Base-by-base conservation (phyloP, 30 jellyfish, hydroid and myxozoan genomes). In the Aurelia aurita region DNA sequence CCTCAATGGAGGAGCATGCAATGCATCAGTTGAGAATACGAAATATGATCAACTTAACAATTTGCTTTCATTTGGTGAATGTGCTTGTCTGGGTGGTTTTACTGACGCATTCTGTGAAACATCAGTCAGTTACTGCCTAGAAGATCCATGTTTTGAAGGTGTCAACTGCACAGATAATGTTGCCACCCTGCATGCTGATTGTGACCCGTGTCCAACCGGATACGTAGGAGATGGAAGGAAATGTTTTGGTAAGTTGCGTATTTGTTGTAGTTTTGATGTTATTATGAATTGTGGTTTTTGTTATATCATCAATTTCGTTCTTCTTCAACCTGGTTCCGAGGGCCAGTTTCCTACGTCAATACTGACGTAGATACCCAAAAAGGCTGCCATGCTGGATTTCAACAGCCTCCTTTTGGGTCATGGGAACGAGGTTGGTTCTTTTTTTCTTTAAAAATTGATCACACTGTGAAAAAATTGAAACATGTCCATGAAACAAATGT, bases 201-300 rank as follows among this genome's bases (percentile, higher is more conserved):
- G 96, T 60, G 96, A 64, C 34, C 67, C 91, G 16, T 87, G 96
- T 34, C 96, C 96, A 1, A 46, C 63, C 3, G 87, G 89, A 3
- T 76, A 53, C 31, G 47, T 46, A 21, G 96, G 96, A 53, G 96
- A 87, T 72, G 96, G 96, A 3, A 45, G 87, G 69, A 87, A 87
- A 34, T 87, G 96, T 55, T 75, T 4, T 55, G 96, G 96, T 87
- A 65, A 3, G 92, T 74, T 9, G 13, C 51, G n/a, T n/a, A n/a
- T n/a, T n/a, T n/a, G n/a, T n/a, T n/a, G n/a, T n/a, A n/a, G n/a
- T n/a, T n/a, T n/a, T n/a, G n/a, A n/a, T n/a, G n/a, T n/a, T n/a
- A n/a, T n/a, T n/a, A n/a, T n/a, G n/a, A n/a, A n/a, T n/a, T n/a
- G n/a, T n/a, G n/a, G n/a, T n/a, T n/a, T n/a, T n/a, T n/a, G n/a